Evolutionary conservation across 1,140 invertebrate species (phyloP).

Genomic region (Asobara japonica): DNA sequence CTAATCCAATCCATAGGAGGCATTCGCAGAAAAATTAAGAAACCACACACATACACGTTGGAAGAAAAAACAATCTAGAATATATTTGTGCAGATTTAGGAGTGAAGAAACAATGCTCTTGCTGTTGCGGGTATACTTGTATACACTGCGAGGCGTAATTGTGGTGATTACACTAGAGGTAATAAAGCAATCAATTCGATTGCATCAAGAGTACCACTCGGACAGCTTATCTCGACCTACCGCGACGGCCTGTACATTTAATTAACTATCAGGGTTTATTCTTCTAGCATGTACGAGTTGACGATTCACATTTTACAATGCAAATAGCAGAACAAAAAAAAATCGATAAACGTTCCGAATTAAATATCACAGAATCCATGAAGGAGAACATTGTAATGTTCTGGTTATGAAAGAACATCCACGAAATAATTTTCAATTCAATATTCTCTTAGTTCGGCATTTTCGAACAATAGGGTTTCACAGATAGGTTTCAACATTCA

Average conservation of each 20-base stretch:
- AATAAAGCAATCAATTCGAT: constrained; percentile 45
- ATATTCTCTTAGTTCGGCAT: too few species aligned
- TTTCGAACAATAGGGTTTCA: too few species aligned
- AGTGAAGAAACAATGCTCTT: background rate
- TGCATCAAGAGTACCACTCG: constrained; percentile 36
- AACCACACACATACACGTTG: background rate
- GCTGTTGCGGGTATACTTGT: background rate
- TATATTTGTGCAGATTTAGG: background rate
- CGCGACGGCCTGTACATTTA: constrained; percentile 43
- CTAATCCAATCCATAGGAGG: constrained; percentile 5
- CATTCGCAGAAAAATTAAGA: background rate
- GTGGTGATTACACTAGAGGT: constrained; percentile 24
- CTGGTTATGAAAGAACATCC: too few species aligned
- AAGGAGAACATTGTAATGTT: background rate
- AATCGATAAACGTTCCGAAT: too few species aligned
- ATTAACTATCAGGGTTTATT: background rate
- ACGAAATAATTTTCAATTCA: too few species aligned
- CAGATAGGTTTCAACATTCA: too few species aligned
- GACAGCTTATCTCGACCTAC: constrained; percentile 43
- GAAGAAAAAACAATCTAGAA: background rate
- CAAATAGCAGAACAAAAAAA: background rate
- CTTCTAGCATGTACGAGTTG: background rate
- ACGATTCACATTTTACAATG: background rate
- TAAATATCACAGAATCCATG: too few species aligned
- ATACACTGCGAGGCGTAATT: constrained; percentile 20